Conservation (phyloP, 2,113 vertebrate species). For the Proteles cristata region DNA sequence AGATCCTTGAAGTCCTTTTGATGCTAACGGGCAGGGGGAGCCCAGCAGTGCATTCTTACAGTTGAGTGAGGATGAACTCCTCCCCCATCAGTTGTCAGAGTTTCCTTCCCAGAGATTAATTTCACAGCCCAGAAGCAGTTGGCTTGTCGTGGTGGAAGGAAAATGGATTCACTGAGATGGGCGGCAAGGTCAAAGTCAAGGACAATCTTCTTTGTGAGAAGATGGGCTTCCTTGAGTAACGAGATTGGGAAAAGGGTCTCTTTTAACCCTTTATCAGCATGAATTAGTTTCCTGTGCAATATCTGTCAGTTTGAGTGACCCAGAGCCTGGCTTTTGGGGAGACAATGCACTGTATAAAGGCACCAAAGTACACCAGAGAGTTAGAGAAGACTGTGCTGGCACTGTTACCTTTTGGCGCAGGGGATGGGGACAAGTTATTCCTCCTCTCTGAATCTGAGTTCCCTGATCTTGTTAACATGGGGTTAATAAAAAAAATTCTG, state of each 20-base stretch:
- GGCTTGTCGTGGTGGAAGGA: background rate
- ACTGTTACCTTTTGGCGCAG: background rate
- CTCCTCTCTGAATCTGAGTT: background rate
- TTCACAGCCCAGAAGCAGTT: background rate
- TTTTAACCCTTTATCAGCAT: background rate
- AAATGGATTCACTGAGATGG: background rate
- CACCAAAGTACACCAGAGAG: too few species aligned
- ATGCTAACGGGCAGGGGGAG: background rate
- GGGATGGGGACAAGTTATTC: background rate
- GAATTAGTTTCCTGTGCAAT: background rate
- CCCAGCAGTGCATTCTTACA: slow-evolving; percentile 21
- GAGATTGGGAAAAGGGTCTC: background rate
- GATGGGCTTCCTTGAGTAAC: background rate
- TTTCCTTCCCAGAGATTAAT: slow-evolving; percentile 70
- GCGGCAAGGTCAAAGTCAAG: background rate
- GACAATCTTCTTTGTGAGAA: background rate
- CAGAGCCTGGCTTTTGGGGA: background rate
- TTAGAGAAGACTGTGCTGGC: too few species aligned
- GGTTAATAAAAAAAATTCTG: background rate
- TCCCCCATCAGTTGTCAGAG: slow-evolving; percentile 69
- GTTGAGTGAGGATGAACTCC: slow-evolving; percentile 75
- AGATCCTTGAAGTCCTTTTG: slow-evolving; percentile 71
- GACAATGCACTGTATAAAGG: background rate
- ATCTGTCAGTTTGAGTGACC: background rate
- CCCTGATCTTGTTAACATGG: background rate